These are phyloP conservation scores for Heterotilapia buettikoferi DNA, from an alignment of 2,113 vertebrate species.

Conservation along the genomic window DNA sequence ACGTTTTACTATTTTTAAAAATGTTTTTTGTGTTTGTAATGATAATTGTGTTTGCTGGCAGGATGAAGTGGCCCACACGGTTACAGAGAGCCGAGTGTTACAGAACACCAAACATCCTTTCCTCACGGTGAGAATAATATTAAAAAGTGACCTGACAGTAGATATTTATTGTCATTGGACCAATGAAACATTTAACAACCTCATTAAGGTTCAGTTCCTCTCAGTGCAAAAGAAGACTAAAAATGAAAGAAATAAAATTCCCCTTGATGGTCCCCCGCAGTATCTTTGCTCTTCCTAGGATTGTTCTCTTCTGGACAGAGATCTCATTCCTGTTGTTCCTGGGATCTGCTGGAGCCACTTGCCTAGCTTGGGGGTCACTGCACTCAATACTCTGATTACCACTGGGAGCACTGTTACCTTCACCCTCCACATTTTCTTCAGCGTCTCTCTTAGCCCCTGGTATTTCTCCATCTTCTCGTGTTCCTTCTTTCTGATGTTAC, in stretches of 20 bases:
- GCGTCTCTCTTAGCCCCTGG: neutral
- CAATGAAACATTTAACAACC: neutral
- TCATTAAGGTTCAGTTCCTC: neutral
- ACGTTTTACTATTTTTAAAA: neutral
- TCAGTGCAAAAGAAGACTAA: neutral
- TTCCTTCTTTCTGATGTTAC: neutral
- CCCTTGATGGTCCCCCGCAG: neutral
- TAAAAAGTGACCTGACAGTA: neutral
- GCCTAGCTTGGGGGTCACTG: neutral
- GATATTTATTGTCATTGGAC: neutral
- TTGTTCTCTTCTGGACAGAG: neutral
- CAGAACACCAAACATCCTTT: slow-evolving; percentile 91
- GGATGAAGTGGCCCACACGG: slow-evolving; percentile 91
- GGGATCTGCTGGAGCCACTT: neutral
- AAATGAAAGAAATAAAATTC: neutral
- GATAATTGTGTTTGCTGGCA: slow-evolving; percentile 36
- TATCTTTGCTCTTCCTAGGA: neutral
- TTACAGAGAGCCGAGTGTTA: slow-evolving; percentile 87
- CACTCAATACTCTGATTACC: neutral
- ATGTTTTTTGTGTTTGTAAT: neutral
- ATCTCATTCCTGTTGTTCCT: neutral
- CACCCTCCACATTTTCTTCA: neutral
- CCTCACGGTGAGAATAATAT: slow-evolving; percentile 76
- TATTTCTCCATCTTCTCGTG: neutral
- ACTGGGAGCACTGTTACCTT: neutral